Evolutionary conservation across 2,113 vertebrate species (phyloP).

Genomic region (Chaetura pelagica): DNA sequence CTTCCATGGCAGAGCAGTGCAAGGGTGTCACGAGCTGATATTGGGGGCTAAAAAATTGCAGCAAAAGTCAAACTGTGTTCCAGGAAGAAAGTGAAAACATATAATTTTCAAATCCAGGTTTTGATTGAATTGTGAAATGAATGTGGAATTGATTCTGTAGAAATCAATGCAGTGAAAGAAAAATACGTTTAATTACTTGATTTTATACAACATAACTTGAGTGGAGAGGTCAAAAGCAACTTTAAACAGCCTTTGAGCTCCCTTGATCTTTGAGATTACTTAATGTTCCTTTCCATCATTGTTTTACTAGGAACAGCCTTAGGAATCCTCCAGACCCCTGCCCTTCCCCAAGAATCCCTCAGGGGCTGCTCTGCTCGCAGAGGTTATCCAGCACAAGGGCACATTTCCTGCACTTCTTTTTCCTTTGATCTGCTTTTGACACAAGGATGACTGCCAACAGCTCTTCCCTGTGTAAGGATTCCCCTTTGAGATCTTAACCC

Average conservation of each 20-base stretch:
- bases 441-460: neutral
- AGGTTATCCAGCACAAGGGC: neutral
- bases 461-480: neutral
- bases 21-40: neutral
- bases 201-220: neutral
- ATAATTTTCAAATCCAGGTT: neutral
- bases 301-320: neutral
- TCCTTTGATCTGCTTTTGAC: slow-evolving; percentile 36
- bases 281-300: neutral
- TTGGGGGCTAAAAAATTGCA: neutral
- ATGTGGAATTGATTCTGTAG: neutral
- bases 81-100: neutral
- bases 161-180: neutral
- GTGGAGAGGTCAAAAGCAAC: neutral
- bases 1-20: neutral
- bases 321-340: neutral
- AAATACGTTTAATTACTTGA: slow-evolving; percentile 1
- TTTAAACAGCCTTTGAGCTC: neutral
- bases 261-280: neutral
- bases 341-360: neutral
- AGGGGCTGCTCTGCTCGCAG: neutral
- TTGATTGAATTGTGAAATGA: neutral
- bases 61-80: neutral
- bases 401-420: neutral
- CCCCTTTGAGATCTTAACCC: neutral